Base-by-base conservation (phyloP, 2,797 vertebrate species). In the Vireo griseus region DNA sequence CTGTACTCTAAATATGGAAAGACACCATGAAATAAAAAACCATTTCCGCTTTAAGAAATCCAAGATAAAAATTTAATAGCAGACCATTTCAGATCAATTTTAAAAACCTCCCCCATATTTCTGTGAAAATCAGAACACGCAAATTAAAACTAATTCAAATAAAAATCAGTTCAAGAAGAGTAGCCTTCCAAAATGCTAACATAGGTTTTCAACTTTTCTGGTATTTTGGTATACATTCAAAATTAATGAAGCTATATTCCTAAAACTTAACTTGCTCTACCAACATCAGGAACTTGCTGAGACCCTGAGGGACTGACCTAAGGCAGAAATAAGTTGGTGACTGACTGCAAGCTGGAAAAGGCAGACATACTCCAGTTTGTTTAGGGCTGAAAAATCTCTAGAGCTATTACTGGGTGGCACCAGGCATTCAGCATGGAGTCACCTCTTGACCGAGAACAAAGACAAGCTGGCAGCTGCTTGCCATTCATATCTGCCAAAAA, bases 331-430 rank as follows among this genome's bases (percentile, higher is more conserved):
- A 90, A 84, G 80, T 33, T 69, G 80, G 71, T 91, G 92, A 95
- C 77, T 94, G 92, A 96, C 91, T 92, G 81, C 76, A 91, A 51
- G 72, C 59, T 90, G 22, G 66, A 80, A 91, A 75, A 92, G n/a
- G 55, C 55, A 92, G 85, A 92, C 86, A 92, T 68, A 81, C 87
- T 96, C 80, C 80, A 66, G 39, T 92, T 50, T 96, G 92, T 87
- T 84, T 92, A 87, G 57, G 39, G 57, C 68, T 93, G 88, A 74
- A 97, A 95, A 96, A 73, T 89, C 84, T 96, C 94, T 62, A 94
- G 82, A 96, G 79, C 39, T 85, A 91, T 76, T 95, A 90, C 74
- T 73, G 90, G 84, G 90, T 92, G 71, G 90, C 92, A 94, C 44
- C 71, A 97, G n/a, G 68, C 86, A 63, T 88, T 90, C 87, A 90